Base-by-base conservation (phyloP, 2,797 vertebrate genomes). In the Cetoscarus ocellatus region DNA sequence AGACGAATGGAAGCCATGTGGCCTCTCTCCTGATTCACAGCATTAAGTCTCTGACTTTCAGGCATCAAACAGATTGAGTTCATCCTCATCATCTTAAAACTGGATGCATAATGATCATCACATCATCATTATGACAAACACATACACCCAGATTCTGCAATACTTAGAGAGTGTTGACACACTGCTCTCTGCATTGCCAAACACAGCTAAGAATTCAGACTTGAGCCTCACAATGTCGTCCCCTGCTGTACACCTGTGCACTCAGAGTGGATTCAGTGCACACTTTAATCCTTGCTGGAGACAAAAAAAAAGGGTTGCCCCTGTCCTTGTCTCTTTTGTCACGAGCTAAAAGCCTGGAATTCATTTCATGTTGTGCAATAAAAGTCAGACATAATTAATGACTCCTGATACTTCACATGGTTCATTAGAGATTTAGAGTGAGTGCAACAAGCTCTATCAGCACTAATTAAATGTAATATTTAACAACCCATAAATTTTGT, bases 361-460 rank as follows among this genome's bases (percentile, higher is more conserved):
- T 58, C 70, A 60, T 73, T 73, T 83, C 76, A 72, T 79, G 74
- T 54, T 10, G 15, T 34, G 40, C 62, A 74, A 87, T 80, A 67
- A 80, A 78, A 70, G 74, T 85, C 79, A 67, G 62, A 58, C 70
- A 35, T 84, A 83, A 87, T 84, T 79, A 79, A 87, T 64, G 45
- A 48, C 64, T 49, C 35, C 19, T 81, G 57, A 82, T 79, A 80
- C 80, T 59, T 15, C 73, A 55, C 17, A 27, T 5, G 45, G 35
- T 70, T 87, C 66, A 81, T 82, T 75, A 50, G 34, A 68, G 47
- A 74, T 43, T 65, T 48, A 75, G 51, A 65, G 49, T 51, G 58
- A 48, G 27, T 8, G 43, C 79, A 19, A 73, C 70, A 56, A 73
- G 60, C 42, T 11, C 7, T 55, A 47, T 70, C 48, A 43, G 10